Base-by-base conservation (phyloP, 2,113 vertebrate species). In the Lepus americanus region DNA sequence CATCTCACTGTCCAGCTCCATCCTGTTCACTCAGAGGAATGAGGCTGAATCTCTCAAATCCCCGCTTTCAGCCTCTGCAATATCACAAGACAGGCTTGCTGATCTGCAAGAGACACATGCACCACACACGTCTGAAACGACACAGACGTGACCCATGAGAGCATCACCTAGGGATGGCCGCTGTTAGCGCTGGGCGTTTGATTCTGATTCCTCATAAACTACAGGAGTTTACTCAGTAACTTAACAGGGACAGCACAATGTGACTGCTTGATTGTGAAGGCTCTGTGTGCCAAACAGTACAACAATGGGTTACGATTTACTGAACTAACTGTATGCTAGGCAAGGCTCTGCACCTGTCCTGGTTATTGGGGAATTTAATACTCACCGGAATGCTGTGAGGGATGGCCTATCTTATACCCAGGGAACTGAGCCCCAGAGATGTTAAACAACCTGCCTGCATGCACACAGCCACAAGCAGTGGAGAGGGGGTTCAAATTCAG, bases 131-230 rank as follows among this genome's bases (percentile, higher is more conserved):
- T 16, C 9, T n/a, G 76, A 39, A 55, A 49, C 61, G 87, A 9
- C 7, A 27, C 1, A 53, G 36, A 63, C 22, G 76, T 76, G 16
- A 59, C 27, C 78, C 19, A 19, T 53, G 31, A 20, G 53, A 69
- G 9, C 93, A 11, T 29, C 16, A 27, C 19, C 29, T 19, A 22
- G 13, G 70, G n/a, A 44, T 6, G 44, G 31, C 12, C 13, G 3
- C 55, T 49, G 20, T 72, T 78, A n/a, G 1, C 44, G 13, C 67
- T 87, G 83, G 51, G 31, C 7, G 8, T 9, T 82, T 78, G 73
- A 49, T 93, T 92, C 76, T 89, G 23, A 72, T 66, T 94, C 61
- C 72, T 90, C 49, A 49, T 61, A 70, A 88, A 22, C 36, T 72
- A 4, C 78, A 61, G 44, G 27, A n/a, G 94, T 86, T 86, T 59